Conservation (phyloP, 2,888 invertebrate genomes). For the Melangyna quadrimaculata region DNA sequence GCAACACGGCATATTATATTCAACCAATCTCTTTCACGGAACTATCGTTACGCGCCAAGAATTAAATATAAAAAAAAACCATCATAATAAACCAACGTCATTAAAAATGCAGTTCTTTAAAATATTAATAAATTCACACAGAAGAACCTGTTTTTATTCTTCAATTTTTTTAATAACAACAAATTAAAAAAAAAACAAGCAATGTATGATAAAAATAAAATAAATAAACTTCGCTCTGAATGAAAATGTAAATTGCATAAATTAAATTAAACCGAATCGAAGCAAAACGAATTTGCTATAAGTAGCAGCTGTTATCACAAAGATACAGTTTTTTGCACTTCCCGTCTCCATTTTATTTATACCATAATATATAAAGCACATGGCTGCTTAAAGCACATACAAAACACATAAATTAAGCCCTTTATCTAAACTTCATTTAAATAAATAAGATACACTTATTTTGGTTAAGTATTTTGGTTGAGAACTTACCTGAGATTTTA, state of each 20-base stretch:
- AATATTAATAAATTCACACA: slow-evolving; percentile 11
- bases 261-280: background rate
- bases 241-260: slow-evolving; percentile 16
- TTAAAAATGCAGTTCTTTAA: slow-evolving; percentile 30
- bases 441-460: background rate
- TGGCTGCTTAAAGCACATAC: too few species aligned
- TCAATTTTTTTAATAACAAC: slow-evolving; percentile 4
- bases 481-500: slow-evolving; percentile 1
- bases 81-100: slow-evolving; percentile 7
- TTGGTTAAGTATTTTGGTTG: background rate
- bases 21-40: slow-evolving; percentile 33
- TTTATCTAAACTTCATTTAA: background rate
- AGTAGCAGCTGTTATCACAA: slow-evolving; percentile 26
- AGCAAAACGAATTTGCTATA: background rate
- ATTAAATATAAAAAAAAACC: slow-evolving; percentile 6
- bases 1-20: background rate
- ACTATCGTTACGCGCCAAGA: slow-evolving; percentile 32
- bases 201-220: background rate
- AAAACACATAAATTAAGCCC: background rate
- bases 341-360: background rate
- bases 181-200: background rate
- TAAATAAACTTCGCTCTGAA: background rate
- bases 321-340: slow-evolving; percentile 12
- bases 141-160: slow-evolving; percentile 18
- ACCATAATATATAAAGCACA: slow-evolving; percentile 11